Conservation (phyloP, 2,113 vertebrate genomes). For the Equus przewalskii region DNA sequence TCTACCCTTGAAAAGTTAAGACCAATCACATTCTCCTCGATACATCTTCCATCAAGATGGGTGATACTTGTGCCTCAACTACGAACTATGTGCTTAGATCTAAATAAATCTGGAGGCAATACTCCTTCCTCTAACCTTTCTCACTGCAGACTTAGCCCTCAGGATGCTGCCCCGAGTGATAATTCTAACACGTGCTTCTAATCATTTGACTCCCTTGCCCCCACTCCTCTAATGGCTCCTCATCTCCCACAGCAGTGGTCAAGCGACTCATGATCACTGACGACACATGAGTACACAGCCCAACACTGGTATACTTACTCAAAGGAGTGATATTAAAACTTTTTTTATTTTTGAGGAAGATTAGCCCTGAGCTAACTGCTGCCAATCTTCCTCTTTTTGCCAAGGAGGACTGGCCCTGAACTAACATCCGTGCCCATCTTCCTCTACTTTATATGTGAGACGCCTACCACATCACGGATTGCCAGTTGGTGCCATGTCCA, state of each 20-base stretch:
- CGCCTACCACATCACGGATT: no score
- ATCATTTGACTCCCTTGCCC: neutral
- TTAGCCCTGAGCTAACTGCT: no score
- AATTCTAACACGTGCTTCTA: neutral
- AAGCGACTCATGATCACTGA: neutral
- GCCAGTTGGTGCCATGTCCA: no score
- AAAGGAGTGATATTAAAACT: neutral
- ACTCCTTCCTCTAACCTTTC: neutral
- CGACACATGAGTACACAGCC: neutral
- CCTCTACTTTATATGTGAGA: no score
- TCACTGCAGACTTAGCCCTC: neutral
- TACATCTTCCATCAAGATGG: conserved; percentile 15
- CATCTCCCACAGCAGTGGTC: neutral
- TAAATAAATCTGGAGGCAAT: neutral
- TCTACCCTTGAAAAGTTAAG: neutral
- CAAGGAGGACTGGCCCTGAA: no score
- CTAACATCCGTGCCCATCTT: no score
- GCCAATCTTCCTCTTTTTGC: no score
- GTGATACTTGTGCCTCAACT: neutral
- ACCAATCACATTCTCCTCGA: neutral
- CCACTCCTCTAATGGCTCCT: neutral
- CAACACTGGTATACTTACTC: neutral
- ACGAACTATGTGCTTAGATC: neutral
- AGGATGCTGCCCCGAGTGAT: neutral
- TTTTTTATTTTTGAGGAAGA: neutral